These are phyloP conservation scores for Pluvianellus socialis DNA, from an alignment of 2,113 vertebrate genomes.

Conservation along the genomic window DNA sequence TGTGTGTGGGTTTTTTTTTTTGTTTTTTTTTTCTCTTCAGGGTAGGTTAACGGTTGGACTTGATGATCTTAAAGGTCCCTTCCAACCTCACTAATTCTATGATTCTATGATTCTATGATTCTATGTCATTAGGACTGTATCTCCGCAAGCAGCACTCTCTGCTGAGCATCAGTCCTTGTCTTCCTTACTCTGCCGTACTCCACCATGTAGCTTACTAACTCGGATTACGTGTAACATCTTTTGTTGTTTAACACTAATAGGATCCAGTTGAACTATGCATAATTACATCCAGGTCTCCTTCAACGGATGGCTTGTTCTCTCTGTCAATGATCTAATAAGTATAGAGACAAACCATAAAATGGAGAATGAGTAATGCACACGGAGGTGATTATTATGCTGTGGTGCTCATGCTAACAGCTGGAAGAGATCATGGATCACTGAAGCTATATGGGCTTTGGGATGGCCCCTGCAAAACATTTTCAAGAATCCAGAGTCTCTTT, in stretches of 20 bases:
- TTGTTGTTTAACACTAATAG: conserved; percentile 41
- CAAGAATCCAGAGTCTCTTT: conserved; percentile 46
- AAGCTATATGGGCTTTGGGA: conserved; percentile 41
- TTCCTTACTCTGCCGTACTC: neutral
- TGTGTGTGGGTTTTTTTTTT: no score
- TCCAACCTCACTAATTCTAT: no score
- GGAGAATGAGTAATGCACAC: conserved; percentile 33
- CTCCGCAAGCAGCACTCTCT: neutral
- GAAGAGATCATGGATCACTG: conserved; percentile 59
- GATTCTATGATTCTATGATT: no score
- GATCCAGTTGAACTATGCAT: conserved; percentile 26
- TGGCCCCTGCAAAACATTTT: conserved; percentile 34
- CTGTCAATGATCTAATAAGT: conserved; percentile 39
- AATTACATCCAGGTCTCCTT: conserved; percentile 65
- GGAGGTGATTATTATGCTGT: conserved; percentile 43
- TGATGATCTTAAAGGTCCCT: no score
- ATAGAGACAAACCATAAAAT: conserved; percentile 6
- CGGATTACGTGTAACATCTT: neutral
- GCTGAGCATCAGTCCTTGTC: neutral
- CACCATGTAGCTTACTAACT: neutral
- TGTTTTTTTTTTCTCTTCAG: no score
- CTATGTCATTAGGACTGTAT: neutral
- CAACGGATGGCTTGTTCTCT: conserved; percentile 20
- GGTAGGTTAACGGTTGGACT: no score
- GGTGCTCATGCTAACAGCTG: conserved; percentile 58